Percentiles rank a stretch among this genome's conserved stretches.
These are phyloP conservation scores for Trichonephila clavata DNA, from an alignment of 1,140 invertebrate genomes.

Conservation along the genomic window DNA sequence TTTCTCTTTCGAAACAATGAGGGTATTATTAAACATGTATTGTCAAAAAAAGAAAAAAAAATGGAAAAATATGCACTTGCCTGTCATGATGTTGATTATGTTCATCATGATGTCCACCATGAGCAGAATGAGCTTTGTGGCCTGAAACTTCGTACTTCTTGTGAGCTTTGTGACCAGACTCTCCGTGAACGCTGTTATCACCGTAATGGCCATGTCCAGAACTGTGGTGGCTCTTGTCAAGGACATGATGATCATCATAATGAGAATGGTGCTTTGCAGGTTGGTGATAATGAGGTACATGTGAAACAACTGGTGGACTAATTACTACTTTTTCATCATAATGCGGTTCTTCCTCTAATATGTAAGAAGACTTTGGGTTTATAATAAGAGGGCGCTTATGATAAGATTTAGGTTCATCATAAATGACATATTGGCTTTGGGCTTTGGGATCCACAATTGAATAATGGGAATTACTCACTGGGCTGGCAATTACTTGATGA, in stretches of 20 bases:
- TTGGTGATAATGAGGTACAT: neutral
- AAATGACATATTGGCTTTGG: neutral
- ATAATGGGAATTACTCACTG: constrained; percentile 60
- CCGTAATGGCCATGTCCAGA: constrained; percentile 54
- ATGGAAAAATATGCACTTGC: neutral
- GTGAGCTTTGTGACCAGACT: constrained; percentile 50
- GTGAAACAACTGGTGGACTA: neutral
- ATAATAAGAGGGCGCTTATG: neutral
- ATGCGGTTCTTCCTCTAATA: constrained; percentile 38
- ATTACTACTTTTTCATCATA: constrained; percentile 8
- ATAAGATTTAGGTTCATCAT: constrained; percentile 16
- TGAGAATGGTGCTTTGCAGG: constrained; percentile 23
- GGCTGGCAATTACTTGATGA: constrained; percentile 28
- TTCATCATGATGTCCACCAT: constrained; percentile 54
- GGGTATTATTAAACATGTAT: too few relatives aligned
- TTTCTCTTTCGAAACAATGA: too few relatives aligned
- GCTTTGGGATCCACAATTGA: constrained; percentile 55
- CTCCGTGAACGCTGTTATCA: constrained; percentile 37
- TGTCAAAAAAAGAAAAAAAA: neutral
- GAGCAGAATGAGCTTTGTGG: constrained; percentile 50
- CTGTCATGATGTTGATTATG: constrained; percentile 61
- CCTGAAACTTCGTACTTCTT: constrained; percentile 53
- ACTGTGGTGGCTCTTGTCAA: constrained; percentile 28
- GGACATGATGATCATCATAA: neutral
- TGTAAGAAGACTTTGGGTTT: constrained; percentile 26